phyloP scores from a whole-genome alignment of 2,888 invertebrate species.

The Cecidostiba fungosa region DNA sequence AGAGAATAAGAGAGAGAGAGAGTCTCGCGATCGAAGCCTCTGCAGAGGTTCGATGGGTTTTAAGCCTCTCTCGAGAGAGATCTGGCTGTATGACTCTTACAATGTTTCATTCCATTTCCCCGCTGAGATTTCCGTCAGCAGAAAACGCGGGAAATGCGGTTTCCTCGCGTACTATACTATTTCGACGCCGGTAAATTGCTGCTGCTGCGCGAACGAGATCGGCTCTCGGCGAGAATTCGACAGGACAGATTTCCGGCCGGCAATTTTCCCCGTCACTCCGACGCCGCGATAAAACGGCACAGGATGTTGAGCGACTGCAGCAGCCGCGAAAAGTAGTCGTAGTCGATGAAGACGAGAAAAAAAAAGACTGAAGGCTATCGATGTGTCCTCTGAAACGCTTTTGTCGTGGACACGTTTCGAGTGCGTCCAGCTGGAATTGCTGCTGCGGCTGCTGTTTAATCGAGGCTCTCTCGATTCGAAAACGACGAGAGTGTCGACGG shows the following conservation, averaged over 20 bases:
- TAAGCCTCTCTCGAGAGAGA: conserved; percentile 32
- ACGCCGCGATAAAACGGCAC: conserved; percentile 17
- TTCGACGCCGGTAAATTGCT: conserved; percentile 38
- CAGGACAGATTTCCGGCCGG: conserved; percentile 59
- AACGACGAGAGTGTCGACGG: neutral
- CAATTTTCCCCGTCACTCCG: conserved; percentile 51
- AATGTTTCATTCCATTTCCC: conserved; percentile 57
- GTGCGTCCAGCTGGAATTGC: conserved; percentile 24
- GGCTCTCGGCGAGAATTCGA: conserved; percentile 46
- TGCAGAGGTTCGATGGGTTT: conserved; percentile 24
- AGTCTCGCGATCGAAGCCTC: neutral
- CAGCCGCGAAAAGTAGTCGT: neutral
- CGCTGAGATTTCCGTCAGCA: conserved; percentile 58
- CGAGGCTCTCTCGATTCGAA: neutral
- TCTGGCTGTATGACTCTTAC: neutral
- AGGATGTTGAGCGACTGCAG: conserved; percentile 16
- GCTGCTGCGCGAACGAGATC: conserved; percentile 5
- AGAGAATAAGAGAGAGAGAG: neutral
- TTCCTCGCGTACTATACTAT: conserved; percentile 17
- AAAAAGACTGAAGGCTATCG: neutral
- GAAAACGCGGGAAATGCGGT: conserved; percentile 59
- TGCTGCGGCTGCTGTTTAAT: neutral
- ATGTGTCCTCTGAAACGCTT: neutral
- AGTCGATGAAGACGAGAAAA: conserved; percentile 1
- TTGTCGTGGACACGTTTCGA: neutral